A percentile compares a stretch with the other conserved stretches of the same genome.
Conservation (phyloP, 2,888 invertebrate species). For the Trilocha varians region DNA sequence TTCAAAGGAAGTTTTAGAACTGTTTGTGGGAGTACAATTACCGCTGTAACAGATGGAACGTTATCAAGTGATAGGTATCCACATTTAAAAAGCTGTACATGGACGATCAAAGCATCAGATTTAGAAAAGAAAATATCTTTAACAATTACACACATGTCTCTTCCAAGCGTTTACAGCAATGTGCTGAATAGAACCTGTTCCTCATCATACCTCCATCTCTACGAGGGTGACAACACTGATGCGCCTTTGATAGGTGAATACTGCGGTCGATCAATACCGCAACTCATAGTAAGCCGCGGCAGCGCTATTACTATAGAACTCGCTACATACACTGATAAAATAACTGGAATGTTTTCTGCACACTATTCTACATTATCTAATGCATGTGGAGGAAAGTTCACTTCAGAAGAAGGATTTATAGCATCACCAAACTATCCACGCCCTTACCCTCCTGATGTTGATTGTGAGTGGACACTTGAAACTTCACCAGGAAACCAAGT, state of each 20-base stretch:
- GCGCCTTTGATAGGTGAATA: conserved; percentile 78
- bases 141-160: conserved; percentile 76
- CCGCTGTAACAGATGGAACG: conserved; percentile 70
- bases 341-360: conserved; percentile 45
- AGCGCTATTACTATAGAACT: conserved; percentile 72
- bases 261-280: conserved; percentile 77
- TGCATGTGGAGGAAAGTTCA: conserved; percentile 88
- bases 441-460: conserved; percentile 77
- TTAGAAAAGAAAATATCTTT: conserved; percentile 78
- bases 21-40: conserved; percentile 80
- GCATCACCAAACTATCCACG: conserved; percentile 90
- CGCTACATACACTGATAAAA: conserved; percentile 36
- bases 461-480: conserved; percentile 81
- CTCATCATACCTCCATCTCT: conserved; percentile 65
- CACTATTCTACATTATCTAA: conserved; percentile 56
- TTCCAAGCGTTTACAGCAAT: conserved; percentile 33
- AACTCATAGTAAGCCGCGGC: conserved; percentile 79
- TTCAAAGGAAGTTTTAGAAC: conserved; percentile 80
- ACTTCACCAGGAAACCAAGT: conserved; percentile 78
- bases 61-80: conserved; percentile 49
- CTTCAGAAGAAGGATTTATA: conserved; percentile 80
- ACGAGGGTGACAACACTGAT: conserved; percentile 77
- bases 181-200: conserved; percentile 40
- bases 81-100: conserved; percentile 75
- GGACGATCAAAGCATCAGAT: conserved; percentile 75